These are phyloP conservation scores for Micrastur ruficollis DNA, from an alignment of 2,797 vertebrate genomes.

Conservation along the genomic window DNA sequence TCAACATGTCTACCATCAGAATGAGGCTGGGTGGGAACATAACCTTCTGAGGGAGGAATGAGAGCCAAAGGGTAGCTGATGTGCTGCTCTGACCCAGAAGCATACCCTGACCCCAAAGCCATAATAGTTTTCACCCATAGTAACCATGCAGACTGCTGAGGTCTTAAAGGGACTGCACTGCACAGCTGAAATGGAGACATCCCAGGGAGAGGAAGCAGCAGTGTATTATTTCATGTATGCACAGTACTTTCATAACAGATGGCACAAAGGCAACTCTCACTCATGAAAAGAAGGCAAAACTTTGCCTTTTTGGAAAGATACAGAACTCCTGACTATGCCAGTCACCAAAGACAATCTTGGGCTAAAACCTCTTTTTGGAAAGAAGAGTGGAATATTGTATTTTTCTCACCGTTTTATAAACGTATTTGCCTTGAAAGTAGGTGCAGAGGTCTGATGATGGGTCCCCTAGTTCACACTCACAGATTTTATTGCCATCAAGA, in stretches of 20 bases:
- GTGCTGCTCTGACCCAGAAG: not conserved
- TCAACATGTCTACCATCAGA: not conserved
- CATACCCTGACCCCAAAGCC: not conserved
- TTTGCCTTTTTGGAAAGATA: not conserved
- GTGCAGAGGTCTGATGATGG: not conserved
- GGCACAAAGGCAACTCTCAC: not conserved
- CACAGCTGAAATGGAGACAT: not conserved
- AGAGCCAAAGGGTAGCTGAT: not conserved
- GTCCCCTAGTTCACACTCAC: not conserved
- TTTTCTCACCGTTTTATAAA: conserved; percentile 66
- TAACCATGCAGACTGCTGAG: not conserved
- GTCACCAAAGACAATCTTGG: not conserved
- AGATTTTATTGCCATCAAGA: not conserved
- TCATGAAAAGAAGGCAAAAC: not conserved
- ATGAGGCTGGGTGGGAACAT: not conserved
- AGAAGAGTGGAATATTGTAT: not conserved
- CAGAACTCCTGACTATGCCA: not conserved
- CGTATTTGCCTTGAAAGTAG: fast-evolving
- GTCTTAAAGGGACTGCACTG: not conserved
- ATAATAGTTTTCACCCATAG: not conserved
- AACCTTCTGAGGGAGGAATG: not conserved
- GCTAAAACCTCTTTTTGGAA: not conserved
- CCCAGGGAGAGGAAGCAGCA: not conserved
- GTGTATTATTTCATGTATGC: not conserved
- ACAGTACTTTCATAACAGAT: not conserved